phyloP scores from a whole-genome alignment of 1,140 invertebrate species.

The Drosophila kepulauana region DNA sequence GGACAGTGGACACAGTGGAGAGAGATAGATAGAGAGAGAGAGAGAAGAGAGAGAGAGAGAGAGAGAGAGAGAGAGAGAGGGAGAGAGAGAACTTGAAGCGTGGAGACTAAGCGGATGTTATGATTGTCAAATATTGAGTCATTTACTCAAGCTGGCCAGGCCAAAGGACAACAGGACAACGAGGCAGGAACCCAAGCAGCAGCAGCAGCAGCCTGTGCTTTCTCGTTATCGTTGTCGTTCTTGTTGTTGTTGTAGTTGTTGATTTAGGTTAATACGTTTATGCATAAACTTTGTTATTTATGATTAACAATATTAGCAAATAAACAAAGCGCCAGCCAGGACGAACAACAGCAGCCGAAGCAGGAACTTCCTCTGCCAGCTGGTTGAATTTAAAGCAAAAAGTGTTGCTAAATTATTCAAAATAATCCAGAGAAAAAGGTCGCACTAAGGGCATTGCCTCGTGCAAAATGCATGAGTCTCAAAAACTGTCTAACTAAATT shows the following conservation, averaged over 20 bases:
- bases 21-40: not conserved
- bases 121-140: slow-evolving; percentile 82
- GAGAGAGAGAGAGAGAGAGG: not conserved
- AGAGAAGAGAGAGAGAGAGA: not conserved
- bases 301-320: slow-evolving; percentile 74
- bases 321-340: slow-evolving; percentile 39
- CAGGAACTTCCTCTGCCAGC: not conserved
- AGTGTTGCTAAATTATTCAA: slow-evolving; percentile 71
- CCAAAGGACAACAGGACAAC: slow-evolving; percentile 51
- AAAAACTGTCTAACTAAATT: slow-evolving; percentile 78
- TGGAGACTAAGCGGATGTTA: slow-evolving; percentile 62
- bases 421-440: slow-evolving; percentile 70
- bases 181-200: slow-evolving; percentile 22
- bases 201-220: not conserved
- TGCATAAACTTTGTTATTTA: slow-evolving; percentile 83
- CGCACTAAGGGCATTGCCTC: slow-evolving; percentile 62
- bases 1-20: not conserved
- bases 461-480: slow-evolving; percentile 76
- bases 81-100: slow-evolving; percentile 5
- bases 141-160: slow-evolving; percentile 69
- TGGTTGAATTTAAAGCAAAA: slow-evolving; percentile 47
- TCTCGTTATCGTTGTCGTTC: slow-evolving; percentile 24
- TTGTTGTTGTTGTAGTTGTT: slow-evolving; percentile 55
- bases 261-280: slow-evolving; percentile 80
- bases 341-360: slow-evolving; percentile 4